Evolutionary conservation across 1,140 invertebrate species (phyloP), one percentile per base, ranked within the genome.

Genomic region (Polypedilum pembai): DNA sequence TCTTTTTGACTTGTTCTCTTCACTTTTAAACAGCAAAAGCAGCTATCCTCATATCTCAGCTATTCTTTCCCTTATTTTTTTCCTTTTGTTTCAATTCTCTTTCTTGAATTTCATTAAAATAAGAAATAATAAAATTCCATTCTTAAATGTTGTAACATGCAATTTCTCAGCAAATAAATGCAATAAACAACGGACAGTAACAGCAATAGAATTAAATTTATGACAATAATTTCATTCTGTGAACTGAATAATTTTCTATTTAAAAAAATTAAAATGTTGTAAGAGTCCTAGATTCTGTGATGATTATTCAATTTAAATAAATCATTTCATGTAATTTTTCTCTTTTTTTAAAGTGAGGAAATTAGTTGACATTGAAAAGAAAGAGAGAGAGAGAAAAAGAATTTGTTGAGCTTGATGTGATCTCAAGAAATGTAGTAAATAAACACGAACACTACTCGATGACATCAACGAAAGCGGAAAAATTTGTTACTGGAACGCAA

Each of bases 141-240:
- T 56, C 45, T 56, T 56, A 56, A 56, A 56, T 56, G 45, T 56
- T 56, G 45, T 56, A 56, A 56, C 45, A 56, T 56, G 45, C 12
- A 56, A 56, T 56, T 56, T 56, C 45, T 56, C 45, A 56, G 45
- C 45, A 56, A 45, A 45, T 45, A 45, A 45, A 45, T 45, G 41
- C 41, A 45, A 45, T 8, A 45, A 45, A 56, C 45, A 56, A 56
- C 45, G 12, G n/a, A 56, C 12, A 56, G n/a, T 4, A n/a, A 12
- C 7, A 56, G 45, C 12, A 56, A n/a, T 56, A 56, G 45, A 56
- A 56, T 56, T 1, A 56, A 56, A 56, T 56, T 56, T 56, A 56
- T 56, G 45, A 56, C 45, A 12, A n/a, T 56, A 56, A 56, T 56
- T n/a, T 56, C n/a, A n/a, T n/a, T 33, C 24, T 33, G 24, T 33